These are phyloP conservation scores for Accipiter cooperii DNA, from an alignment of 2,113 vertebrate genomes.

Conservation along the genomic window DNA sequence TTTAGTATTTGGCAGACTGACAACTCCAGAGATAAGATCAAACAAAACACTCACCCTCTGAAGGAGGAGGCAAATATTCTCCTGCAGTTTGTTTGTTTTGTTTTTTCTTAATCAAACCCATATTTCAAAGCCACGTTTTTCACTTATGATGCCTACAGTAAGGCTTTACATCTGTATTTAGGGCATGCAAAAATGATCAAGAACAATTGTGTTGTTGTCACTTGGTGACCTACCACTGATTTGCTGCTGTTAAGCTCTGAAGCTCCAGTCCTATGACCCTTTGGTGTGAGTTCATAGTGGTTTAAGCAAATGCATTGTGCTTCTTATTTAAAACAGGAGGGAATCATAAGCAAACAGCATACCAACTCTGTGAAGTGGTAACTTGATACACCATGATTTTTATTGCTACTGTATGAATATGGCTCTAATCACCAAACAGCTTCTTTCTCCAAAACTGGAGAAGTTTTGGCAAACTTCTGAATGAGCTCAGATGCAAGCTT, in stretches of 20 bases:
- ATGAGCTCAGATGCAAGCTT: background rate
- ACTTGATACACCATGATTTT: background rate
- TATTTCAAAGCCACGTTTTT: background rate
- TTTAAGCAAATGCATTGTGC: background rate
- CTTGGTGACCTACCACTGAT: background rate
- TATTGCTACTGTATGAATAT: background rate
- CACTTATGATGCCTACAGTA: background rate
- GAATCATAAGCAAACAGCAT: background rate
- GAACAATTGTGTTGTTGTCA: background rate
- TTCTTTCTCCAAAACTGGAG: background rate
- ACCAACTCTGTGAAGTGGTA: background rate
- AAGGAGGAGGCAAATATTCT: background rate
- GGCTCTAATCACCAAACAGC: background rate
- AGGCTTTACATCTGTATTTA: background rate
- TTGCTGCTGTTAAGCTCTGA: background rate
- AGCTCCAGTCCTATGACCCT: background rate
- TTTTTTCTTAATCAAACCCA: background rate
- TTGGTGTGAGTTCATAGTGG: background rate
- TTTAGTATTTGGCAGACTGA: background rate
- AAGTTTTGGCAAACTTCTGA: background rate
- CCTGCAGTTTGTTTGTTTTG: background rate
- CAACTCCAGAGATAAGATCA: background rate
- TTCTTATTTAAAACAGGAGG: background rate
- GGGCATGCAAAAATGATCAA: background rate
- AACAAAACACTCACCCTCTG: background rate